Percentiles rank a stretch among this genome's conserved stretches.
phyloP scores from a whole-genome alignment of 2,797 vertebrate genomes.

The Macroramphosus scolopax region DNA sequence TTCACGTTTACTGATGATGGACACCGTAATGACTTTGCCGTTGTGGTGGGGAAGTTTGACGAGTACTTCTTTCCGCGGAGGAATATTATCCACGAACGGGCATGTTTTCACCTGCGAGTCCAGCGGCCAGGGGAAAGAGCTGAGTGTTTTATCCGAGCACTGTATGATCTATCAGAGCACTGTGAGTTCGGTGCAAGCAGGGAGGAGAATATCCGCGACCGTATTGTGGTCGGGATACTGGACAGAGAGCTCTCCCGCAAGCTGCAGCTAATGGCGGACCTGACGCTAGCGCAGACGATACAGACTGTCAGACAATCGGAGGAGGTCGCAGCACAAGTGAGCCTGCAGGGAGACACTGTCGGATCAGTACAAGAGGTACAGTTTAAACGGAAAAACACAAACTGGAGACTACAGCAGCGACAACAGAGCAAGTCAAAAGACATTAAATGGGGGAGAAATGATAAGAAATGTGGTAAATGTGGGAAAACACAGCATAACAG shows the following conservation, averaged over 20 bases:
- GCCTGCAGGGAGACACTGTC: too few species aligned
- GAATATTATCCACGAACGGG: conserved; percentile 10
- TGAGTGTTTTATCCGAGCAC: conserved; percentile 1
- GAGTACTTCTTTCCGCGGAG: conserved; percentile 7
- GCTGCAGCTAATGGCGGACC: neutral
- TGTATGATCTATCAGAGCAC: neutral
- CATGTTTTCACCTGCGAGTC: conserved; percentile 6
- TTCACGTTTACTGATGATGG: neutral
- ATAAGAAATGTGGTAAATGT: conserved; percentile 5
- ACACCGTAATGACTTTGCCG: neutral
- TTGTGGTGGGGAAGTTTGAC: conserved; percentile 4
- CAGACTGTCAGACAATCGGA: neutral
- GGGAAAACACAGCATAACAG: neutral
- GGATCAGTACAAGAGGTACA: too few species aligned
- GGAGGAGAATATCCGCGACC: neutral
- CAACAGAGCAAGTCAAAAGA: too few species aligned
- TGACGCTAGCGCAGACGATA: neutral
- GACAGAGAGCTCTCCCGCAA: neutral
- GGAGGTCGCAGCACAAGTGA: neutral
- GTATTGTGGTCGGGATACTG: neutral
- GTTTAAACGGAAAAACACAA: too few species aligned
- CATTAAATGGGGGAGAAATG: conserved; percentile 1
- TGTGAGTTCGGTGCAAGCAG: neutral
- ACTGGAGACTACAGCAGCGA: too few species aligned
- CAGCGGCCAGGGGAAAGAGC: conserved; percentile 1